Evolutionary conservation across 2,113 vertebrate species (phyloP).

Genomic region (Otocyon megalotis): DNA sequence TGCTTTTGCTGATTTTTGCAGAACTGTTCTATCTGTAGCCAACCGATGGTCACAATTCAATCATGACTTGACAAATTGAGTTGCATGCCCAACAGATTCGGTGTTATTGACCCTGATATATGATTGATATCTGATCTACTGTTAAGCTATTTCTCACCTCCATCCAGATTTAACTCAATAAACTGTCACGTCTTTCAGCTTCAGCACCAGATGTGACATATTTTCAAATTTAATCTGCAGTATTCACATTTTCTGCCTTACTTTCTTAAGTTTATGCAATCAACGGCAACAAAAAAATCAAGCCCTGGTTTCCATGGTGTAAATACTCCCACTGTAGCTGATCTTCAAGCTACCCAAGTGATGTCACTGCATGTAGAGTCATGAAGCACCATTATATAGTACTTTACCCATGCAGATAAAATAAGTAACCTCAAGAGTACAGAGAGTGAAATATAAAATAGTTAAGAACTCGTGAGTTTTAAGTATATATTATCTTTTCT

Average conservation of each 20-base stretch:
- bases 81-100: background rate
- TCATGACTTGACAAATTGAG: background rate
- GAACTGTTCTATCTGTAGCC: background rate
- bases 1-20: background rate
- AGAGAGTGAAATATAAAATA: background rate
- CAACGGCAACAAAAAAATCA: background rate
- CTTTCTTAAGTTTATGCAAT: background rate
- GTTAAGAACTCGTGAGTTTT: background rate
- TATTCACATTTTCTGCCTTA: background rate
- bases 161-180: background rate
- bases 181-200: background rate
- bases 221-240: constrained; percentile 1
- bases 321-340: background rate
- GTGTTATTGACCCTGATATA: background rate
- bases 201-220: background rate
- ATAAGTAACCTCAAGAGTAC: background rate
- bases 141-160: background rate
- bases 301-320: background rate
- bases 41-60: background rate
- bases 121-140: background rate
- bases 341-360: background rate
- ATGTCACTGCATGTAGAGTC: background rate
- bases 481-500: background rate
- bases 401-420: background rate
- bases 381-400: accelerated